Evolutionary conservation across 2,888 invertebrate genomes (phyloP).

Genomic region (Phymatocera aterrima): DNA sequence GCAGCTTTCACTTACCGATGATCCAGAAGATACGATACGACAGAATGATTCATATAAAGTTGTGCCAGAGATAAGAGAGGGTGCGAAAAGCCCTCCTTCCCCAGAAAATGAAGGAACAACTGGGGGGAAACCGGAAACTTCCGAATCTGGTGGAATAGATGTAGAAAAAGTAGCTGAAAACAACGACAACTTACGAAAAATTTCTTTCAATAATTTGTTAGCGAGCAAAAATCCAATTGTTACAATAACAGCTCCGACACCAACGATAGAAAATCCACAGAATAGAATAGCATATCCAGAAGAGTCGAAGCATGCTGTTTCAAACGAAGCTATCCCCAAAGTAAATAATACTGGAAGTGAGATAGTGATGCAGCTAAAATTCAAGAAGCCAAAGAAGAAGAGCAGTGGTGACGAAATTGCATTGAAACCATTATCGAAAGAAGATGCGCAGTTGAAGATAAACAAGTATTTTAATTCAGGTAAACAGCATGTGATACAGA

Average conservation of each 20-base stretch:
- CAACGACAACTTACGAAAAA: constrained; percentile 6
- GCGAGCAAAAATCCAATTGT: constrained; percentile 52
- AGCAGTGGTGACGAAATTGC: constrained; percentile 53
- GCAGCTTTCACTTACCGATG: constrained; percentile 23
- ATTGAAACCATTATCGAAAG: constrained; percentile 66
- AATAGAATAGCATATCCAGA: constrained; percentile 53
- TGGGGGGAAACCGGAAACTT: not conserved
- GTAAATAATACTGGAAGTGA: constrained; percentile 31
- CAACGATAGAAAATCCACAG: constrained; percentile 59
- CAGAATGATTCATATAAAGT: not conserved
- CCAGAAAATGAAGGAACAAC: not conserved
- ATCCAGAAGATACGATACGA: not conserved
- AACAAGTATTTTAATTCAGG: constrained; percentile 65
- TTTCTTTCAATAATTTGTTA: constrained; percentile 16
- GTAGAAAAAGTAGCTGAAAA: not conserved
- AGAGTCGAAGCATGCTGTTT: constrained; percentile 54
- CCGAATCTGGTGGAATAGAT: not conserved
- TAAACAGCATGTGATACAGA: not conserved
- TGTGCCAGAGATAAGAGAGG: not conserved
- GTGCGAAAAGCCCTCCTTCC: not conserved
- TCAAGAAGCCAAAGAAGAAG: constrained; percentile 65
- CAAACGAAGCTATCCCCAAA: constrained; percentile 51
- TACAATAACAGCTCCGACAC: constrained; percentile 65
- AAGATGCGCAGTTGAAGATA: constrained; percentile 67
- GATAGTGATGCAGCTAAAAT: constrained; percentile 58